A percentile compares a stretch with the other conserved stretches of the same genome.
Evolutionary conservation across 2,797 vertebrate species (phyloP).

Genomic region (Acrossocheilus wenchowensis): DNA sequence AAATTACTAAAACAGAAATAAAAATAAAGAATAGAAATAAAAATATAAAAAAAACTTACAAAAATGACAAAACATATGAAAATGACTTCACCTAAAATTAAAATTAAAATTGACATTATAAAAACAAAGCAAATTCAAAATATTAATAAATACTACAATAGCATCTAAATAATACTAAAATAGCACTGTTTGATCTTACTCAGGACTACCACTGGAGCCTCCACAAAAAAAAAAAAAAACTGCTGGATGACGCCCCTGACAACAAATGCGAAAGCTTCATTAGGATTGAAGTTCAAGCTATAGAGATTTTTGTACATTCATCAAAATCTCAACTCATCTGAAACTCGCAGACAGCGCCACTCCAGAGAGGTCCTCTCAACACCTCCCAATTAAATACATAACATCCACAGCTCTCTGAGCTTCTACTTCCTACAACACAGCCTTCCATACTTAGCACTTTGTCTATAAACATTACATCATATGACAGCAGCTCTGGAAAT

Average conservation of each 20-base stretch:
- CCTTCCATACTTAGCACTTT: constrained; percentile 29
- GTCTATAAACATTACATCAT: constrained; percentile 49
- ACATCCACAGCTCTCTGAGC: constrained; percentile 52
- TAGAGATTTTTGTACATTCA: constrained; percentile 36
- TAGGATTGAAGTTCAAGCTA: constrained; percentile 44
- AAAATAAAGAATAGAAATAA: neutral
- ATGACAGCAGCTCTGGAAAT: constrained; percentile 43
- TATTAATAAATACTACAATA: neutral
- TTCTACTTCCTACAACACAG: constrained; percentile 45
- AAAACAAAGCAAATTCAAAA: neutral
- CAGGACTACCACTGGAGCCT: neutral
- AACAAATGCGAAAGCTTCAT: constrained; percentile 40
- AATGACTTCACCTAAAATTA: neutral
- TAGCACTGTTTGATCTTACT: neutral
- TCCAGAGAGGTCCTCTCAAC: constrained; percentile 49
- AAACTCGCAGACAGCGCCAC: constrained; percentile 29
- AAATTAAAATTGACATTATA: neutral
- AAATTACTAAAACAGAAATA: no score
- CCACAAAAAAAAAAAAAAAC: neutral
- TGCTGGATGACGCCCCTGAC: neutral
- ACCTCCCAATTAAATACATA: constrained; percentile 53
- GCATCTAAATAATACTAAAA: neutral
- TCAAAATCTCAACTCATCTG: constrained; percentile 55
- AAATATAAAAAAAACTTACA: neutral
- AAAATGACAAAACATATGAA: neutral